These are phyloP conservation scores for Andricus grossulariae DNA, from an alignment of 1,140 invertebrate genomes.

Conservation along the genomic window DNA sequence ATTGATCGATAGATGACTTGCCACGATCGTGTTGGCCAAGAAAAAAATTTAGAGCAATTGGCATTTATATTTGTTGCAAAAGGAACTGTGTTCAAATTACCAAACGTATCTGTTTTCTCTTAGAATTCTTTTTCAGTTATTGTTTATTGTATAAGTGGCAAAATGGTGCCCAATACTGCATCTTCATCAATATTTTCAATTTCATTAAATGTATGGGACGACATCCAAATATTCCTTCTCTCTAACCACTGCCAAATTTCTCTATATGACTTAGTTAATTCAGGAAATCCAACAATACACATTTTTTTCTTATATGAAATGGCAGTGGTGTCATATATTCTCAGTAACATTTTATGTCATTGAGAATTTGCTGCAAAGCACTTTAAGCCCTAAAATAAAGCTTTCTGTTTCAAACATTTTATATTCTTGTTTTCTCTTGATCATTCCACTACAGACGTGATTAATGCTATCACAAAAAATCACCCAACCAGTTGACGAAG, in stretches of 20 bases:
- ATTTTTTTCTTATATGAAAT: constrained; percentile 52
- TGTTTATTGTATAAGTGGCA: constrained; percentile 23
- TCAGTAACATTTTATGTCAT: constrained; percentile 49
- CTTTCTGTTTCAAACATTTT: constrained; percentile 32
- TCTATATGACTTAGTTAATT: constrained; percentile 40
- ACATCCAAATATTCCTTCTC: constrained; percentile 36
- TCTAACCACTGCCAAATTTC: no score
- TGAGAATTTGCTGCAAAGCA: constrained; percentile 15
- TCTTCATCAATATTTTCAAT: constrained; percentile 48
- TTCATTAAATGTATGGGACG: no score
- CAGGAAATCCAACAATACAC: constrained; percentile 42
- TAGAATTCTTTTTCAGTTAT: constrained; percentile 28
- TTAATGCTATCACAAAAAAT: no score
- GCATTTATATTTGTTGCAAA: constrained; percentile 47
- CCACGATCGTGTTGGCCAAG: no score
- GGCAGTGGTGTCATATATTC: constrained; percentile 54
- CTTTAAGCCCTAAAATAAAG: constrained; percentile 21
- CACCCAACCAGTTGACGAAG: no score
- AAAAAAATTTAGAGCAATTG: no score
- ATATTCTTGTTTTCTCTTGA: neutral
- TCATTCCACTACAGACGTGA: neutral
- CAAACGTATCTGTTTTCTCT: constrained; percentile 46
- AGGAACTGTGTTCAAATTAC: constrained; percentile 43
- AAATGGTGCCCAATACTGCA: neutral
- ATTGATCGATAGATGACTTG: no score